Evolutionary conservation across 2,797 vertebrate species (phyloP).

Genomic region (Pampus argenteus): DNA sequence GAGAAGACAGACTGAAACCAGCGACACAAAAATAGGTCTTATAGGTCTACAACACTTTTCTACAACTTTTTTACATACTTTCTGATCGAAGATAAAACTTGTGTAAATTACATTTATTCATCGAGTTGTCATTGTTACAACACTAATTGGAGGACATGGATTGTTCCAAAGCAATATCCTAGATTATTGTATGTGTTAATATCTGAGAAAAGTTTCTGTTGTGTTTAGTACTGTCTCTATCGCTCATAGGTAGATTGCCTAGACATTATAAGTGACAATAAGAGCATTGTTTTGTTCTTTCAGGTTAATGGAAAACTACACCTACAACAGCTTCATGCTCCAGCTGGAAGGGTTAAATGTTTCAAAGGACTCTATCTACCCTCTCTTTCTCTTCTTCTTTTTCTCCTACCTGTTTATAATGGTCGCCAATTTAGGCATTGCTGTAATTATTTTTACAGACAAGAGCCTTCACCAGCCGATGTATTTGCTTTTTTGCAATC

Average conservation of each 20-base stretch:
- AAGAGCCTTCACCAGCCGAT: slow-evolving; percentile 84
- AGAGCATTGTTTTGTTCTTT: background rate
- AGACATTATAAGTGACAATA: background rate
- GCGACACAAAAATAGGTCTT: background rate
- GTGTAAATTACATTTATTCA: too few species aligned
- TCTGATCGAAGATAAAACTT: too few species aligned
- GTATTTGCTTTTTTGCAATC: slow-evolving; percentile 85
- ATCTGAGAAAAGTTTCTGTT: too few species aligned
- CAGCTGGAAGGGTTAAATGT: slow-evolving; percentile 61
- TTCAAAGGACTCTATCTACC: slow-evolving; percentile 21
- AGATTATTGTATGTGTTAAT: too few species aligned
- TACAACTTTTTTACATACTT: too few species aligned
- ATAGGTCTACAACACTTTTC: too few species aligned
- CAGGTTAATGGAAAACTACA: slow-evolving; percentile 66
- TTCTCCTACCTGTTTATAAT: slow-evolving; percentile 58
- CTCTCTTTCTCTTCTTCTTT: slow-evolving; percentile 56
- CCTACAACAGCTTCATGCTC: slow-evolving; percentile 50
- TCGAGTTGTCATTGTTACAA: too few species aligned
- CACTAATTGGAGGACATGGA: too few species aligned
- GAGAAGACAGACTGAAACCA: background rate
- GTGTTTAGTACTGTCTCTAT: too few species aligned
- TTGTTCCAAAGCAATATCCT: too few species aligned
- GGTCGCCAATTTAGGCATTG: slow-evolving; percentile 57
- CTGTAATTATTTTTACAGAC: slow-evolving; percentile 49
- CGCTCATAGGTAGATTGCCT: too few species aligned